Evolutionary conservation across 1,140 invertebrate genomes (phyloP).

Genomic region (Streblospio benedicti): DNA sequence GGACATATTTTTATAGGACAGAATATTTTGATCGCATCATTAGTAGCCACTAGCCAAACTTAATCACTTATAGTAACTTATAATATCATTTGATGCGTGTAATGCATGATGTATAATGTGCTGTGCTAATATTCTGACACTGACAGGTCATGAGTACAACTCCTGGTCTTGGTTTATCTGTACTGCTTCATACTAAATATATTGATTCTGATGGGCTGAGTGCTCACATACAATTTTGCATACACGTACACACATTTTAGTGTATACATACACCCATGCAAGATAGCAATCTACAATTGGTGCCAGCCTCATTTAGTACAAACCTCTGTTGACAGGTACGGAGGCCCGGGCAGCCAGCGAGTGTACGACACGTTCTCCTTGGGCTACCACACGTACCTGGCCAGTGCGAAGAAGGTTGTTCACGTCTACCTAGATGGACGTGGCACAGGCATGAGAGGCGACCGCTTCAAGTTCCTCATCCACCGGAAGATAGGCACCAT

Average conservation of each 20-base stretch:
- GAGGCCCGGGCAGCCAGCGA: slow-evolving; percentile 78
- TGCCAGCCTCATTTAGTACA: neutral
- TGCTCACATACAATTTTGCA: slow-evolving; percentile 56
- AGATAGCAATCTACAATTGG: slow-evolving; percentile 57
- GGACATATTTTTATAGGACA: too few relatives aligned
- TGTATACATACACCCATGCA: slow-evolving; percentile 70
- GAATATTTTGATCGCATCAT: too few relatives aligned
- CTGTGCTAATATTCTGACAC: too few relatives aligned
- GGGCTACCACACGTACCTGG: slow-evolving; percentile 76
- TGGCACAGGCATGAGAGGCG: slow-evolving; percentile 75
- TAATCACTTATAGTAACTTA: too few relatives aligned
- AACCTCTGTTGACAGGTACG: slow-evolving; percentile 56
- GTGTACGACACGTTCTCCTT: slow-evolving; percentile 77
- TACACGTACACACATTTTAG: slow-evolving; percentile 71
- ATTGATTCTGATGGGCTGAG: neutral
- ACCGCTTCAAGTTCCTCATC: slow-evolving; percentile 71
- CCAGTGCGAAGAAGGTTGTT: slow-evolving; percentile 73
- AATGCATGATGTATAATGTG: too few relatives aligned
- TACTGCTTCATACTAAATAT: neutral
- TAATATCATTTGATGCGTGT: too few relatives aligned
- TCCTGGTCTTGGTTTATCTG: too few relatives aligned
- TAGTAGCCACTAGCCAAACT: too few relatives aligned
- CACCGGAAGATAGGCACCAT: slow-evolving; percentile 72
- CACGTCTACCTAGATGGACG: slow-evolving; percentile 79
- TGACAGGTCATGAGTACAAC: too few relatives aligned